Conservation (phyloP, 2,113 vertebrate genomes). For the Shinisaurus crocodilurus region DNA sequence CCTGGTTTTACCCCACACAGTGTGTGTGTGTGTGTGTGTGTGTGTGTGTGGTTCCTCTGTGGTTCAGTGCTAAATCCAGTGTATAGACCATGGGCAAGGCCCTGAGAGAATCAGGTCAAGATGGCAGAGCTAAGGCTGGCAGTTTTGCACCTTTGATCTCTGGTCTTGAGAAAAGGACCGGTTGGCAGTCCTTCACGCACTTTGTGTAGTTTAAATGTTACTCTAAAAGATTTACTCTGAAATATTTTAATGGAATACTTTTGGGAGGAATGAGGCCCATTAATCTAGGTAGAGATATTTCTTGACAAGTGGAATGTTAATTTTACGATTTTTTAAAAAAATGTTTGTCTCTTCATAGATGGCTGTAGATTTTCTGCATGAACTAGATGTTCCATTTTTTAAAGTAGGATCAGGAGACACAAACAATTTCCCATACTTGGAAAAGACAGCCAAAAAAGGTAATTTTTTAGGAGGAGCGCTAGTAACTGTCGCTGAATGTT, state of each 20-base stretch:
- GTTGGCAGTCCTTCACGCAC: no score
- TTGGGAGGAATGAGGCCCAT: background rate
- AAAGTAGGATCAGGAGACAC: conserved; percentile 98
- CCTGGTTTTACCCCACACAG: no score
- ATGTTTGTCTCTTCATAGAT: conserved; percentile 84
- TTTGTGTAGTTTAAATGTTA: background rate
- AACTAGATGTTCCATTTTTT: conserved; percentile 95
- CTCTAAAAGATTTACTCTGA: no score
- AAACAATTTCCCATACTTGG: conserved; percentile 95
- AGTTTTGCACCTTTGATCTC: no score
- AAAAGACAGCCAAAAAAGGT: conserved; percentile 96
- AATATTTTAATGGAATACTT: no score
- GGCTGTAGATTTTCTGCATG: conserved; percentile 96
- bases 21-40: no score
- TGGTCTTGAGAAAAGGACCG: no score
- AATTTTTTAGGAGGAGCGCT: background rate
- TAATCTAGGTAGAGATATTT: background rate
- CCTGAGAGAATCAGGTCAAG: no score
- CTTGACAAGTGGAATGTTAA: background rate
- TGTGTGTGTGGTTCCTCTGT: no score
- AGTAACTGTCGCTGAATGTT: background rate
- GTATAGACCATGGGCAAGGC: no score
- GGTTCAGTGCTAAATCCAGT: no score
- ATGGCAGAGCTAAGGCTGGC: no score
- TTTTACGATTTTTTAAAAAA: background rate